Conservation (phyloP, 2,113 vertebrate species). For the Romanogobio albipinnatus region DNA sequence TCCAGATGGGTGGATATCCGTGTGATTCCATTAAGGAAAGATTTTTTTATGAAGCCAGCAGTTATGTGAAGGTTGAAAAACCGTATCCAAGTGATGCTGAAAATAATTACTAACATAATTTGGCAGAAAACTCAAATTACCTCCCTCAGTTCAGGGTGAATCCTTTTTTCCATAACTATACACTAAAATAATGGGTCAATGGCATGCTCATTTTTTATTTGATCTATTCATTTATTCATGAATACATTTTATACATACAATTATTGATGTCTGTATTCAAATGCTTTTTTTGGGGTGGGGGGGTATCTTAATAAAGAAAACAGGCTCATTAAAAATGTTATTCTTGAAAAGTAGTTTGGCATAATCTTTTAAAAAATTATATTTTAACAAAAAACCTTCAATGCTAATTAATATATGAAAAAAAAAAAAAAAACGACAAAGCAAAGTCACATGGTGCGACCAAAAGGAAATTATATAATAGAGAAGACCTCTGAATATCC, state of each 20-base stretch:
- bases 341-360: not conserved
- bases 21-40: conserved; percentile 63
- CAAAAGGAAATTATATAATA: not conserved
- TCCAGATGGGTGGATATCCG: conserved; percentile 66
- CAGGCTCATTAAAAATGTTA: not conserved
- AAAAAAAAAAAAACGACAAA: not conserved
- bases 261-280: too few relatives aligned
- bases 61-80: conserved; percentile 55
- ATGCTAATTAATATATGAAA: not conserved
- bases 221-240: not conserved
- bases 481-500: too few relatives aligned
- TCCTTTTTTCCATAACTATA: not conserved
- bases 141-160: not conserved
- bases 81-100: conserved; percentile 5
- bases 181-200: not conserved
- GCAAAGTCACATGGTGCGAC: not conserved
- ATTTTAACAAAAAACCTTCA: not conserved
- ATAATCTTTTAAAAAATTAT: not conserved
- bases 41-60: conserved; percentile 19
- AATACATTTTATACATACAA: not conserved
- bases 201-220: not conserved
- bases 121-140: not conserved
- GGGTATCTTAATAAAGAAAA: not conserved
- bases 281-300: too few relatives aligned
- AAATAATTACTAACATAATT: conserved; percentile 20